phyloP scores from a whole-genome alignment of 2,888 invertebrate genomes.

The Thumatha senex region DNA sequence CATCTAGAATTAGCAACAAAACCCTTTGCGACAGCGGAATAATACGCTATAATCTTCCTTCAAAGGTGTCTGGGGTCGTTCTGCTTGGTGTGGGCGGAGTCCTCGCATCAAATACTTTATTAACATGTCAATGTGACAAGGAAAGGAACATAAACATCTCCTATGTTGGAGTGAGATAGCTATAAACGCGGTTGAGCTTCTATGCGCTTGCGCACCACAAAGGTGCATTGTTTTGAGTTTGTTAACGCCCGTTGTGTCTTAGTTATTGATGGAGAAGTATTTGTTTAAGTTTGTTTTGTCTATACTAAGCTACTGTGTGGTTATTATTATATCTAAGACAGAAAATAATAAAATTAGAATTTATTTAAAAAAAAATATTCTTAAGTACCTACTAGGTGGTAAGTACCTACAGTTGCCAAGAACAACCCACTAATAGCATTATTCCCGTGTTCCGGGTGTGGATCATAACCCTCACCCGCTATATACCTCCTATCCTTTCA shows the following conservation, averaged over 20 bases:
- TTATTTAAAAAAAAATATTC: too few species aligned
- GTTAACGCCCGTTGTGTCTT: constrained; percentile 58
- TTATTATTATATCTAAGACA: constrained; percentile 3
- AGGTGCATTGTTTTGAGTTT: constrained; percentile 56
- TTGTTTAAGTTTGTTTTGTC: constrained; percentile 48
- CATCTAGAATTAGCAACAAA: constrained; percentile 28
- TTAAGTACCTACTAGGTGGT: too few species aligned
- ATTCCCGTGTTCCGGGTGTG: too few species aligned
- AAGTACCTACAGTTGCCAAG: too few species aligned
- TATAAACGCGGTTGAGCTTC: constrained; percentile 42
- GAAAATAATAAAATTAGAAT: neutral
- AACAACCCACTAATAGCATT: too few species aligned
- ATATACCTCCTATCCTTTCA: too few species aligned
- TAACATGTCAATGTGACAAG: constrained; percentile 65
- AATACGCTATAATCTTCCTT: constrained; percentile 33
- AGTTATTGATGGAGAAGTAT: constrained; percentile 49
- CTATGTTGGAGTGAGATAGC: constrained; percentile 39
- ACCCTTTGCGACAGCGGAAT: constrained; percentile 28
- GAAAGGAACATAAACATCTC: constrained; percentile 41
- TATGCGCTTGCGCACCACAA: constrained; percentile 55
- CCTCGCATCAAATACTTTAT: constrained; percentile 52
- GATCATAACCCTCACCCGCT: too few species aligned
- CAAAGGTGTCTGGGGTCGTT: constrained; percentile 32
- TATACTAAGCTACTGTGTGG: constrained; percentile 42
- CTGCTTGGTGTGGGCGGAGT: constrained; percentile 52